These are phyloP conservation scores for Zoanthus sansibaricus DNA, from an alignment of 92 coral and sea anemone species.

Conservation along the genomic window DNA sequence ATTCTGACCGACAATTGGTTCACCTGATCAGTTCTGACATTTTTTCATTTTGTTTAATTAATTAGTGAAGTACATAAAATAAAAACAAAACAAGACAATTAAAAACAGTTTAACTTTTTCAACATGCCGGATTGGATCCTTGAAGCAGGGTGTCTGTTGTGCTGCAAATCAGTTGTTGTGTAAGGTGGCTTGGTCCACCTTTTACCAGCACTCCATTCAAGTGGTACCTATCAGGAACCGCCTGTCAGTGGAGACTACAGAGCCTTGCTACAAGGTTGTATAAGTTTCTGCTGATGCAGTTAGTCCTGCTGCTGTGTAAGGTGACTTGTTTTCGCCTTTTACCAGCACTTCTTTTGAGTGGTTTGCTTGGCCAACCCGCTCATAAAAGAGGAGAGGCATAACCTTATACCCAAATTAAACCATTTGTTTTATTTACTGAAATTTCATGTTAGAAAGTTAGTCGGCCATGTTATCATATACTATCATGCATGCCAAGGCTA, in stretches of 20 bases:
- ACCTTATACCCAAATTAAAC: constrained; percentile 47
- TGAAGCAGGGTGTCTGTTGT: constrained; percentile 37
- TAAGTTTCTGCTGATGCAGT: constrained; percentile 46
- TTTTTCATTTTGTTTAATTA: too few species aligned
- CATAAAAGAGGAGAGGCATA: constrained; percentile 66
- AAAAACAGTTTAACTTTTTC: too few species aligned
- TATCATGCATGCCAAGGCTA: too few species aligned
- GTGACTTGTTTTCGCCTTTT: constrained; percentile 47
- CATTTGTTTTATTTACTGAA: constrained; percentile 7
- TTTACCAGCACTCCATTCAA: constrained; percentile 70
- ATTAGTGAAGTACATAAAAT: neutral
- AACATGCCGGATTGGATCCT: constrained; percentile 11
- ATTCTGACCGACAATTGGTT: too few species aligned
- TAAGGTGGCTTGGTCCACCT: constrained; percentile 65
- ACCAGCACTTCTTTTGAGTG: constrained; percentile 76
- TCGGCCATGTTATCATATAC: too few species aligned
- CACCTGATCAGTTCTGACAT: too few species aligned
- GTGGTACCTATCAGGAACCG: constrained; percentile 36
- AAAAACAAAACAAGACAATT: too few species aligned
- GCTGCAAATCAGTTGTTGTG: constrained; percentile 63
- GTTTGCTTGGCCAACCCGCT: constrained; percentile 2
- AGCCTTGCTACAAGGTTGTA: constrained; percentile 37
- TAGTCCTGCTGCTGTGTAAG: constrained; percentile 66
- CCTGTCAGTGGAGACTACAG: constrained; percentile 65
- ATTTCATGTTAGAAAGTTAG: too few species aligned